Percentiles rank a stretch among this genome's conserved stretches.
Conservation (phyloP, 2,113 vertebrate species). For the Bambusicola thoracicus region DNA sequence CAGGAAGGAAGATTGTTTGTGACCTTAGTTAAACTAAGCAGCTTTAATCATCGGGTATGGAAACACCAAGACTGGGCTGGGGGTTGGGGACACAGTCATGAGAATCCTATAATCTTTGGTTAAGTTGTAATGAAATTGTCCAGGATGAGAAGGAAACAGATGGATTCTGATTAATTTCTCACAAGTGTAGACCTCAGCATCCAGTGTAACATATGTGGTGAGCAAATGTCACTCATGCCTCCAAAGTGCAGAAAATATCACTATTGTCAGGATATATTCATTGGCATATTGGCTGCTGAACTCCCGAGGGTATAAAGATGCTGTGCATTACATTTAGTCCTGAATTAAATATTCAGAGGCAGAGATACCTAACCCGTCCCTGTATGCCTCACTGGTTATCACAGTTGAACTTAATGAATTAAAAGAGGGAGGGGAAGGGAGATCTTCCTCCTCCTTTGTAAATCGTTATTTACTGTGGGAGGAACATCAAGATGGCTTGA, state of each 20-base stretch:
- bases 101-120: slow-evolving; percentile 81
- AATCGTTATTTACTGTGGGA: slow-evolving; percentile 55
- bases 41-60: slow-evolving; percentile 77
- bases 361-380: slow-evolving; percentile 59
- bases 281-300: slow-evolving; percentile 63
- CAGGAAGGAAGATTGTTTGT: slow-evolving; percentile 77
- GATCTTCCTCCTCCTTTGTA: background rate
- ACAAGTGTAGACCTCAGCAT: slow-evolving; percentile 72
- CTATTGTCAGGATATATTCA: slow-evolving; percentile 59
- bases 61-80: slow-evolving; percentile 68
- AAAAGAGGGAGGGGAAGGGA: slow-evolving; percentile 27
- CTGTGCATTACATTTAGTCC: slow-evolving; percentile 58
- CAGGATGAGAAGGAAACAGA: slow-evolving; percentile 80
- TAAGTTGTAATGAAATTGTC: slow-evolving; percentile 83
- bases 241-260: slow-evolving; percentile 59
- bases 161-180: slow-evolving; percentile 85
- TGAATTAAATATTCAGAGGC: slow-evolving; percentile 71
- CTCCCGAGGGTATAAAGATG: slow-evolving; percentile 48
- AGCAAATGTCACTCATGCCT: slow-evolving; percentile 68
- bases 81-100: slow-evolving; percentile 54
- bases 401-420: slow-evolving; percentile 60
- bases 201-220: slow-evolving; percentile 71
- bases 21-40: slow-evolving; percentile 80
- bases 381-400: slow-evolving; percentile 57
- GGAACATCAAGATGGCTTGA: slow-evolving; percentile 19